Evolutionary conservation across 2,113 vertebrate species (phyloP).

Genomic region (Narcine bancroftii): DNA sequence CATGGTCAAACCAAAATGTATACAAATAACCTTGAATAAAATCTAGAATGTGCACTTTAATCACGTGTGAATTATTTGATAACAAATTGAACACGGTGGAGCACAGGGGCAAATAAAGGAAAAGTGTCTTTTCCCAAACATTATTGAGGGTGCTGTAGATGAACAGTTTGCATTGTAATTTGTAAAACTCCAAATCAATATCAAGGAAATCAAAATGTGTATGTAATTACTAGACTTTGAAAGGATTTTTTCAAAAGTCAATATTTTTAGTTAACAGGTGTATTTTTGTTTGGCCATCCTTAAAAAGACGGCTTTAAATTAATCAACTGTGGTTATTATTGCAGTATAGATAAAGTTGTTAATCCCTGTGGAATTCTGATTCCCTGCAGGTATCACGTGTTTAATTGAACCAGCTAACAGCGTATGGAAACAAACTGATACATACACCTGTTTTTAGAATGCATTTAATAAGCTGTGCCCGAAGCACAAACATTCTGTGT

Average conservation of each 20-base stretch:
- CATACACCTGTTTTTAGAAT: not conserved
- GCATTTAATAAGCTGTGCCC: not conserved
- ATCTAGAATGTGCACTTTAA: too few species aligned
- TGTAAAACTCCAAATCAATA: not conserved
- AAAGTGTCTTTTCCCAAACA: too few species aligned
- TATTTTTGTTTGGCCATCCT: not conserved
- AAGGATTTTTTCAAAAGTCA: not conserved
- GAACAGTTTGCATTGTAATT: too few species aligned
- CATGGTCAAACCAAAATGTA: too few species aligned
- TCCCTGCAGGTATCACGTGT: not conserved
- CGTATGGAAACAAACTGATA: not conserved
- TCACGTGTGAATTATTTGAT: too few species aligned
- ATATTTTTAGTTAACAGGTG: not conserved
- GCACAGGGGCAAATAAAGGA: too few species aligned
- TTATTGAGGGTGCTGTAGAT: too few species aligned
- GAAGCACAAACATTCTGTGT: not conserved
- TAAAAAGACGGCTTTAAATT: not conserved
- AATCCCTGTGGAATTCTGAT: not conserved
- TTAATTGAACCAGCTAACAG: not conserved
- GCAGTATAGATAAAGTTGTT: not conserved
- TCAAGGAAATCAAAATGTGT: not conserved
- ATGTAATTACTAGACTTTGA: not conserved
- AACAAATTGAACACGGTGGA: too few species aligned
- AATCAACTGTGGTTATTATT: not conserved
- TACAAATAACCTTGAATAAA: too few species aligned